Evolutionary conservation across 2,797 vertebrate species (phyloP).

Genomic region (Sandelia bainsii): DNA sequence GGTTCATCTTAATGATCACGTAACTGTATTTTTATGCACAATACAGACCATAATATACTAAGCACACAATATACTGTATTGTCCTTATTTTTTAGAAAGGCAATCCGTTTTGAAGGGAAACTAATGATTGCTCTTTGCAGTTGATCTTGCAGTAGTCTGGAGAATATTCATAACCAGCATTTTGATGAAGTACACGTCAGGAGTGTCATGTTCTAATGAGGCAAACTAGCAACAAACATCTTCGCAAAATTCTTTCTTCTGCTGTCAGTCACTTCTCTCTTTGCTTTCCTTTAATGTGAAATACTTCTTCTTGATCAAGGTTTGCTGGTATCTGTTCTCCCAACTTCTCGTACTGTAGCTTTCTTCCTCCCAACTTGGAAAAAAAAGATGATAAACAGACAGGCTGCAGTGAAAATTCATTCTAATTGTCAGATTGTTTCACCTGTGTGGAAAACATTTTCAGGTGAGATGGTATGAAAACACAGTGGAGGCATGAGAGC

Average conservation of each 20-base stretch:
- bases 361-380: conserved; percentile 35
- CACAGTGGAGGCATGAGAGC: background rate
- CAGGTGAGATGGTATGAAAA: background rate
- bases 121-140: conserved; percentile 57
- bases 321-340: conserved; percentile 71
- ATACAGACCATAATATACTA: conserved; percentile 69
- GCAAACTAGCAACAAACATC: conserved; percentile 67
- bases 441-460: conserved; percentile 15
- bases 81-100: conserved; percentile 59
- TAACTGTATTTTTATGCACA: conserved; percentile 69
- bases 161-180: conserved; percentile 62
- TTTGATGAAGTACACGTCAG: conserved; percentile 64
- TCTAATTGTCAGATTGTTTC: background rate
- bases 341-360: conserved; percentile 24
- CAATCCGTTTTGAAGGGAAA: conserved; percentile 46
- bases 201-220: conserved; percentile 60
- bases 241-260: conserved; percentile 47
- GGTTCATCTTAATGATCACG: conserved; percentile 48
- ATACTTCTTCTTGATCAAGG: conserved; percentile 53
- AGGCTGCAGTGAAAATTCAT: conserved; percentile 17
- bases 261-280: conserved; percentile 40
- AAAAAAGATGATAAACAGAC: conserved; percentile 20
- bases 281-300: conserved; percentile 48
- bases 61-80: conserved; percentile 64
- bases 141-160: conserved; percentile 53